phyloP scores from a whole-genome alignment of 2,797 vertebrate genomes.

The Fundulus diaphanus region DNA sequence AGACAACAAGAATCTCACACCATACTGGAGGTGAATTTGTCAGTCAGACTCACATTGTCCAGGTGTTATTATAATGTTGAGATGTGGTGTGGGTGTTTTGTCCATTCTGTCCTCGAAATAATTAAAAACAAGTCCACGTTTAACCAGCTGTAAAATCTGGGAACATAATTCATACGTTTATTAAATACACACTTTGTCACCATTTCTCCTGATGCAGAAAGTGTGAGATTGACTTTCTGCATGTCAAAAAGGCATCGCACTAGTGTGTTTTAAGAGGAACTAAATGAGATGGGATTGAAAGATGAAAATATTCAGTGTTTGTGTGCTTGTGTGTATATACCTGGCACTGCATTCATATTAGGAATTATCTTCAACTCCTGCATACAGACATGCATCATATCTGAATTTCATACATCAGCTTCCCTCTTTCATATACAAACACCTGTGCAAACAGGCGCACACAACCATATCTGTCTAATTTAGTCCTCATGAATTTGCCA shows the following conservation, averaged over 20 bases:
- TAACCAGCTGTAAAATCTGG: background rate
- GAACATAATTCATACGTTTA: too few relatives aligned
- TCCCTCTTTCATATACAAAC: constrained; percentile 16
- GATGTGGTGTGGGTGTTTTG: background rate
- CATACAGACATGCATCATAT: constrained; percentile 2
- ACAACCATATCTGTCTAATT: constrained; percentile 49
- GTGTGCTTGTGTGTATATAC: background rate
- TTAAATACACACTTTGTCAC: background rate
- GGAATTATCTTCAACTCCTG: background rate
- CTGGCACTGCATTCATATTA: constrained; percentile 15
- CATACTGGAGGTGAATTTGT: background rate
- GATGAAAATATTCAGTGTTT: constrained; percentile 3
- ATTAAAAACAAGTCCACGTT: background rate
- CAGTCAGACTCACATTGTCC: background rate
- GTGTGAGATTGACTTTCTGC: background rate
- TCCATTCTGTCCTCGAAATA: constrained; percentile 1
- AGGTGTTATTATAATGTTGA: background rate
- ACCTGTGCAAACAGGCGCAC: constrained; percentile 38
- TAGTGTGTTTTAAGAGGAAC: background rate
- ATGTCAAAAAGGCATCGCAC: background rate
- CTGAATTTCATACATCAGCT: constrained; percentile 30
- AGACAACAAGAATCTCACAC: background rate
- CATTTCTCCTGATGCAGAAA: background rate
- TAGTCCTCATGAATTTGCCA: constrained; percentile 44
- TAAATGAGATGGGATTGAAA: background rate